A percentile compares a stretch with the other conserved stretches of the same genome.
These are phyloP conservation scores for Oikopleura dioica DNA, from an alignment of 23 tunicate species.

Conservation along the genomic window DNA sequence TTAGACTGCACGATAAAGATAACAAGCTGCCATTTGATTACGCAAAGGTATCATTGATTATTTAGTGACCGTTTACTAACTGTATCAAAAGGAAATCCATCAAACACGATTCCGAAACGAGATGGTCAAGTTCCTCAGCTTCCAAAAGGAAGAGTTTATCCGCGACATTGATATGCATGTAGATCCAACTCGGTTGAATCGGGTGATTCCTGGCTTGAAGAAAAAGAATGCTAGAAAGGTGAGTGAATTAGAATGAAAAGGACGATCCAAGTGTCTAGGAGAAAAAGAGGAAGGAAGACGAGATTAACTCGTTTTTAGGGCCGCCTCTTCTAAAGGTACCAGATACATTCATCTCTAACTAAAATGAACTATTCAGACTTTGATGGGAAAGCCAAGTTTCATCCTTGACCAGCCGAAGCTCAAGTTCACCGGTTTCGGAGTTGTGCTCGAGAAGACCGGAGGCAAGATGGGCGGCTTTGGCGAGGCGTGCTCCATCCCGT, in stretches of 20 bases:
- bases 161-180: not conserved
- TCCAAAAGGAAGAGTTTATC: not conserved
- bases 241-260: too few species aligned
- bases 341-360: too few species aligned
- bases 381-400: too few species aligned
- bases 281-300: too few species aligned
- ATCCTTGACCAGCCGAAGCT: not conserved
- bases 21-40: not conserved
- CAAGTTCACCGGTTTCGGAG: not conserved
- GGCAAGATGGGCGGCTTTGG: not conserved
- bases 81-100: too few species aligned
- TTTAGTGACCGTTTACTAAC: too few species aligned
- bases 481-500: not conserved
- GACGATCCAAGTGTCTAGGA: too few species aligned
- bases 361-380: too few species aligned
- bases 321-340: too few species aligned
- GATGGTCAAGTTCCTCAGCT: not conserved
- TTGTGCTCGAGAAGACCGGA: not conserved
- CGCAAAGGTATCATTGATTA: too few species aligned
- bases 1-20: not conserved
- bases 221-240: not conserved
- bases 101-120: not conserved
- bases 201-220: not conserved
- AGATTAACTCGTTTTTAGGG: too few species aligned
- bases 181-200: not conserved